phyloP scores from a whole-genome alignment of 1,140 invertebrate genomes.

The Heliconius nattereri region DNA sequence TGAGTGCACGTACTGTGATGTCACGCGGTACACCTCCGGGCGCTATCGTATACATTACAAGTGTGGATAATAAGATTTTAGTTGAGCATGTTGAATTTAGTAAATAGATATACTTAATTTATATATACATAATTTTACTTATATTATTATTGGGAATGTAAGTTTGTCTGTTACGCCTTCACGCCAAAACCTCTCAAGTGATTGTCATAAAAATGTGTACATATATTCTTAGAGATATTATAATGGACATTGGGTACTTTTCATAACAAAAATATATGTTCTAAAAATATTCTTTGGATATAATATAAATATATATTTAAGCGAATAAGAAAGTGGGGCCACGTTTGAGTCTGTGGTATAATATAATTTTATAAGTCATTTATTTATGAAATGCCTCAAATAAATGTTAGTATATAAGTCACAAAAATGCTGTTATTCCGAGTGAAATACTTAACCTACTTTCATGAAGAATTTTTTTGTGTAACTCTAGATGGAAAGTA shows the following conservation, averaged over 20 bases:
- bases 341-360: too few species aligned
- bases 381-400: not conserved
- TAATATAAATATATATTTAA: too few species aligned
- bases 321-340: too few species aligned
- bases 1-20: constrained; percentile 64
- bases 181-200: too few species aligned
- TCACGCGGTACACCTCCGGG: constrained; percentile 72
- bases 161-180: too few species aligned
- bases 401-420: not conserved
- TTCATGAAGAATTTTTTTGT: not conserved
- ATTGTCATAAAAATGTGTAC: too few species aligned
- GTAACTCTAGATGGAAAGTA: not conserved
- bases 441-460: constrained; percentile 1
- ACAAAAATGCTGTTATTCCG: not conserved
- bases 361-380: not conserved
- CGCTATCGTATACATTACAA: constrained; percentile 38
- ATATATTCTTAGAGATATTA: too few species aligned
- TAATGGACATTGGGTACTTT: too few species aligned
- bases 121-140: not conserved
- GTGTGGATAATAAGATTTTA: not conserved
- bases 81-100: not conserved
- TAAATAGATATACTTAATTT: not conserved
- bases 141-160: too few species aligned
- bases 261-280: too few species aligned
- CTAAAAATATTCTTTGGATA: too few species aligned